Evolutionary conservation across 2,888 invertebrate genomes (phyloP).

Genomic region (Morpho deidamia): DNA sequence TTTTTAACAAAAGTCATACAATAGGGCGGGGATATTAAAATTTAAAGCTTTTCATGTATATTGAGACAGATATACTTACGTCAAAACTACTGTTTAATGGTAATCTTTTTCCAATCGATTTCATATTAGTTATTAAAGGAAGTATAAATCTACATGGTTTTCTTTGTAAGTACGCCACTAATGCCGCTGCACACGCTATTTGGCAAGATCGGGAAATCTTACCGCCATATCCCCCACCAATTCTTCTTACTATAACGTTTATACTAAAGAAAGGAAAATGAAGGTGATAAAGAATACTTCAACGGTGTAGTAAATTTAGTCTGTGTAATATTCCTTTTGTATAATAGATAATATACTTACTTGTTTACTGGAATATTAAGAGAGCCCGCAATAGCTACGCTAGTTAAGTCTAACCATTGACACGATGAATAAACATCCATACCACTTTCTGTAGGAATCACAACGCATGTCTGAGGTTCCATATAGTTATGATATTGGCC

Average conservation of each 20-base stretch:
- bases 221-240: slow-evolving; percentile 82
- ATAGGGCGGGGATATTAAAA: too few relatives aligned
- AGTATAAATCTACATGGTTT: slow-evolving; percentile 81
- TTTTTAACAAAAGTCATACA: too few relatives aligned
- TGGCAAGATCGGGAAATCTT: slow-evolving; percentile 79
- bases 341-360: slow-evolving; percentile 36
- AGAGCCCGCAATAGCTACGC: slow-evolving; percentile 74
- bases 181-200: slow-evolving; percentile 79
- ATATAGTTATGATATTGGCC: slow-evolving; percentile 86
- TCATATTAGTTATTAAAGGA: slow-evolving; percentile 82
- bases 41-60: not conserved
- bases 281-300: too few relatives aligned
- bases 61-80: slow-evolving; percentile 37
- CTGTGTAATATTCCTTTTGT: too few relatives aligned
- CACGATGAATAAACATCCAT: slow-evolving; percentile 81
- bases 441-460: slow-evolving; percentile 83
- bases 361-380: slow-evolving; percentile 77
- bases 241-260: slow-evolving; percentile 78
- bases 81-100: slow-evolving; percentile 75
- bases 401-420: slow-evolving; percentile 81
- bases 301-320: too few relatives aligned
- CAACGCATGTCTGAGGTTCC: slow-evolving; percentile 84
- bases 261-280: slow-evolving; percentile 59
- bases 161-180: slow-evolving; percentile 77
- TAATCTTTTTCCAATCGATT: slow-evolving; percentile 76